Percentiles rank a stretch among this genome's conserved stretches.
phyloP scores from a whole-genome alignment of 2,888 invertebrate genomes.

The Andrena dorsata region DNA sequence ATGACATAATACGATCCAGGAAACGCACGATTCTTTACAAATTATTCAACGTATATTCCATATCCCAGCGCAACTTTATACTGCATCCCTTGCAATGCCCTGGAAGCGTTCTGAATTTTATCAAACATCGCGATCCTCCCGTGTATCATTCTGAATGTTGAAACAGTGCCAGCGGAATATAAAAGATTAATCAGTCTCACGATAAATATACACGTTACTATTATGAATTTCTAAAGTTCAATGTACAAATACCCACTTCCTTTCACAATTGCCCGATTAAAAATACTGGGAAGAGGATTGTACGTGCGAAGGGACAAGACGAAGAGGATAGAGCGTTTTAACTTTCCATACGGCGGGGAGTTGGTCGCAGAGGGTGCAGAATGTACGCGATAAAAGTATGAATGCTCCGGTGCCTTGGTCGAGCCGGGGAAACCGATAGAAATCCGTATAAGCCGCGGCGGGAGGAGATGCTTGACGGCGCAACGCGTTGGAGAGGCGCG shows the following conservation, averaged over 20 bases:
- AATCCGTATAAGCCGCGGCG: constrained; percentile 33
- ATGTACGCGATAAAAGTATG: constrained; percentile 47
- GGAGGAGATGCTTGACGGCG: constrained; percentile 16
- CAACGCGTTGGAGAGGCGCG: not conserved
- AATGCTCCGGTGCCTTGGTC: constrained; percentile 22
- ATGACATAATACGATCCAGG: not conserved
- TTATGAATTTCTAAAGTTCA: no score
- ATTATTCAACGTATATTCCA: not conserved
- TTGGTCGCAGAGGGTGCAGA: not conserved
- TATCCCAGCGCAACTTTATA: not conserved
- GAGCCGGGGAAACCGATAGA: constrained; percentile 37
- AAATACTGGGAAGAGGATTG: not conserved
- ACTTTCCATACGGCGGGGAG: constrained; percentile 1
- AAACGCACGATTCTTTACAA: not conserved
- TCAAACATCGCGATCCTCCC: not conserved
- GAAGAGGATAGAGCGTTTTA: constrained; percentile 9
- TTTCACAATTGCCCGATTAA: no score
- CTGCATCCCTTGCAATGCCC: not conserved
- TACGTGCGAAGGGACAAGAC: not conserved
- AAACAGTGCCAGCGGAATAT: not conserved
- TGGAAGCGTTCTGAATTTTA: not conserved
- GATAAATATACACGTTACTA: no score
- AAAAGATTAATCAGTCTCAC: not conserved
- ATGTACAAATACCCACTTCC: no score
- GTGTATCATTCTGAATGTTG: not conserved